These are phyloP conservation scores for Erythrolamprus reginae DNA, from an alignment of 2,113 vertebrate genomes.

Conservation along the genomic window DNA sequence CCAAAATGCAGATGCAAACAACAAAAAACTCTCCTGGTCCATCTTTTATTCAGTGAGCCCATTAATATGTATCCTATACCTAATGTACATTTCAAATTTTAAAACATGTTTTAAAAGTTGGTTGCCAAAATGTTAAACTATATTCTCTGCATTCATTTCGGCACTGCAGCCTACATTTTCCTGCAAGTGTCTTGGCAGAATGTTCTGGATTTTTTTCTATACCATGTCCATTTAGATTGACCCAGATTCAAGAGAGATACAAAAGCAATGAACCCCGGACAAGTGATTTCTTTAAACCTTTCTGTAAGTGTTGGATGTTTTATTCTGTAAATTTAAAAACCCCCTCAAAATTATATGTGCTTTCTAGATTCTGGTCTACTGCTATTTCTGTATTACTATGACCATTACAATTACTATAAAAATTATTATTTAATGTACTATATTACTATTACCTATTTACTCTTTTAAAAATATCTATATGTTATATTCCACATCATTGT, in stretches of 20 bases:
- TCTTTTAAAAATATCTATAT: background rate
- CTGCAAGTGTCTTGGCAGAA: background rate
- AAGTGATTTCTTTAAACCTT: background rate
- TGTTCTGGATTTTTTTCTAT: background rate
- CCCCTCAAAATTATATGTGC: background rate
- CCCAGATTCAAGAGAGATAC: background rate
- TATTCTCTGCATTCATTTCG: background rate
- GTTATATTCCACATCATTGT: background rate
- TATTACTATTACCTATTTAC: background rate
- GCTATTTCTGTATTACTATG: too few species aligned
- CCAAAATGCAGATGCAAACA: too few species aligned
- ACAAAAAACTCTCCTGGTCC: background rate
- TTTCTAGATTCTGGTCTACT: background rate
- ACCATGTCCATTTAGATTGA: background rate
- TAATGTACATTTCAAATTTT: background rate
- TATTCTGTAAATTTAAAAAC: background rate
- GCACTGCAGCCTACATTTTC: background rate
- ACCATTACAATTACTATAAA: too few species aligned
- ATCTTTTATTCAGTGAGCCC: background rate
- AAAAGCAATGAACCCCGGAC: background rate
- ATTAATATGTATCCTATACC: background rate
- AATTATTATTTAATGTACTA: background rate
- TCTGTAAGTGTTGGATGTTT: background rate
- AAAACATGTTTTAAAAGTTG: background rate
- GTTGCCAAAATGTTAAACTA: background rate